Evolutionary conservation across 1,140 invertebrate genomes (phyloP).

Genomic region (Notospermus geniculatus): DNA sequence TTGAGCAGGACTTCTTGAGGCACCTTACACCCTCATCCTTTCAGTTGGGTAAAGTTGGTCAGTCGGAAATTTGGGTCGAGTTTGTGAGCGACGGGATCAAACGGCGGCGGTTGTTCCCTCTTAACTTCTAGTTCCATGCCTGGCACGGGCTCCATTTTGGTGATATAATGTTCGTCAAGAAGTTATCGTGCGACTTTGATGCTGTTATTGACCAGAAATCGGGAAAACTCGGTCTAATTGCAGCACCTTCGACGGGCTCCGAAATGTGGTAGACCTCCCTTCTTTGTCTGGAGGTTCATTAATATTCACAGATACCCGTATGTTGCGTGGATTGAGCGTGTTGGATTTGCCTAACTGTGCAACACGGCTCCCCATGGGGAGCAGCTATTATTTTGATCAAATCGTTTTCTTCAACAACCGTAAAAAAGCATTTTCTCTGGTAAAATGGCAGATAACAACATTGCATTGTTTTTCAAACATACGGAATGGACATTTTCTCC

Average conservation of each 20-base stretch:
- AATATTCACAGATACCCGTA: conserved; percentile 2
- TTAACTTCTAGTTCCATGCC: neutral
- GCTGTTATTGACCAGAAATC: neutral
- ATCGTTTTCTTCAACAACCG: too few relatives aligned
- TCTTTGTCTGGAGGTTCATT: conserved; percentile 3
- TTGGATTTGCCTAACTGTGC: too few relatives aligned
- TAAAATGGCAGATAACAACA: too few relatives aligned
- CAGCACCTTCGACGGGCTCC: conserved; percentile 5
- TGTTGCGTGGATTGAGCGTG: too few relatives aligned
- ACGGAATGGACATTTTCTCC: too few relatives aligned
- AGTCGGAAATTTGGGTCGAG: conserved; percentile 89
- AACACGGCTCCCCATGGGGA: too few relatives aligned
- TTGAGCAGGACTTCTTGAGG: conserved; percentile 94
- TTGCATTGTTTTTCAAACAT: too few relatives aligned
- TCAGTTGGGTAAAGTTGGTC: conserved; percentile 94
- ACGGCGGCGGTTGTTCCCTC: conserved; percentile 61
- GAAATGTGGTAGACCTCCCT: neutral
- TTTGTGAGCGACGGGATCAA: conserved; percentile 93
- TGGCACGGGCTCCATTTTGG: conserved; percentile 1
- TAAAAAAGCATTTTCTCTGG: too few relatives aligned
- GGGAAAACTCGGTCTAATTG: neutral
- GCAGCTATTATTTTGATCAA: too few relatives aligned
- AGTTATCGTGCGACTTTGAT: neutral
- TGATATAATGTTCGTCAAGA: neutral
- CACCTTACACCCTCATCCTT: conserved; percentile 99